Conservation (phyloP, 2,113 vertebrate species). For the Trinectes maculatus region DNA sequence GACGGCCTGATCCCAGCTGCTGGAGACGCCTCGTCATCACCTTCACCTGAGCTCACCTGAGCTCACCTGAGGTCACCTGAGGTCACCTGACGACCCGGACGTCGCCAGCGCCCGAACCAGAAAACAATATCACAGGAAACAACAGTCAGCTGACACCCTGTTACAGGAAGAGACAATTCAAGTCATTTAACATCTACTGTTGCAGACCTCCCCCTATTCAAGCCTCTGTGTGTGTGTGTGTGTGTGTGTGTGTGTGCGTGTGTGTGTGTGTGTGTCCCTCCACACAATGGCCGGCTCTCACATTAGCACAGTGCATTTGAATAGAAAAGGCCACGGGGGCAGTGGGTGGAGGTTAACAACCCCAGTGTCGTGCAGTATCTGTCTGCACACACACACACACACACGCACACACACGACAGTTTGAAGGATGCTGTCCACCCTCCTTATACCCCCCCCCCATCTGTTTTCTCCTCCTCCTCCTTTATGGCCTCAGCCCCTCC, state of each 20-base stretch:
- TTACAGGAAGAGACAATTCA: no score
- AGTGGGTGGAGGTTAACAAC: slow-evolving; percentile 30
- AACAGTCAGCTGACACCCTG: no score
- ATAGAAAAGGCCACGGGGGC: slow-evolving; percentile 25
- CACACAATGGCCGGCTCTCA: slow-evolving; percentile 43
- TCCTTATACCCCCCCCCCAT: slow-evolving; percentile 1
- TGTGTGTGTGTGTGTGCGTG: slow-evolving; percentile 3
- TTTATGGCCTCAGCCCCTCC: slow-evolving; percentile 24
- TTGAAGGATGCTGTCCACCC: slow-evolving; percentile 38
- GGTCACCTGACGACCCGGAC: no score
- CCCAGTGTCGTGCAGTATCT: slow-evolving; percentile 11
- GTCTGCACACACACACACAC: slow-evolving; percentile 14
- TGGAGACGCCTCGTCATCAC: no score
- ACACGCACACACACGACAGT: slow-evolving; percentile 38
- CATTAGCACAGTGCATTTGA: slow-evolving; percentile 34
- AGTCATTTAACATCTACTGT: no score
- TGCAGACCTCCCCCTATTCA: neutral
- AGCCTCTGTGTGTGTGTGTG: neutral
- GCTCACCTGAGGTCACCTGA: no score
- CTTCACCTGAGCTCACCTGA: no score
- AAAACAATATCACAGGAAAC: no score
- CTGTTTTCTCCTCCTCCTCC: slow-evolving; percentile 5
- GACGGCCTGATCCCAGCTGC: no score
- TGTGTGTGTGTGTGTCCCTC: slow-evolving; percentile 15
- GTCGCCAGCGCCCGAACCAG: no score